These are phyloP conservation scores for Sicus ferrugineus DNA, from an alignment of 2,888 invertebrate genomes.

Conservation along the genomic window DNA sequence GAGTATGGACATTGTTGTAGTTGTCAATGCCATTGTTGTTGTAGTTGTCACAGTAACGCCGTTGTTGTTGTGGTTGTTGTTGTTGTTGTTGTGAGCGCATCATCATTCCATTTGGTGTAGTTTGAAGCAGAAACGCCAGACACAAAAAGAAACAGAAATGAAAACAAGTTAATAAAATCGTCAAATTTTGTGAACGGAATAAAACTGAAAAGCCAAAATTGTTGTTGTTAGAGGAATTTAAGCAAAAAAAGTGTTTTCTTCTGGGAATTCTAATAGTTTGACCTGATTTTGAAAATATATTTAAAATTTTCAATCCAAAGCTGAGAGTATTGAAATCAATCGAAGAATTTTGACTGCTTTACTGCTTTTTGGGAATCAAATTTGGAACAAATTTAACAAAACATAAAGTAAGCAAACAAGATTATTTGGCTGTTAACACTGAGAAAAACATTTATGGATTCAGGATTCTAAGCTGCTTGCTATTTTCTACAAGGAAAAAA, in stretches of 20 bases:
- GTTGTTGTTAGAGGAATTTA: not conserved
- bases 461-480: slow-evolving; percentile 17
- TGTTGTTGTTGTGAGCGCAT: not conserved
- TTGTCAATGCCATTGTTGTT: not conserved
- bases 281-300: not conserved
- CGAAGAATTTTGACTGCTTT: not conserved
- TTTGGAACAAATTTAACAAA: not conserved
- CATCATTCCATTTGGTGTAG: slow-evolving; percentile 30
- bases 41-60: not conserved
- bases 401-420: not conserved
- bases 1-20: not conserved
- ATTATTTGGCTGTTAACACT: not conserved
- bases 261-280: not conserved
- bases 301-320: not conserved
- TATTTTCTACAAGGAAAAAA: slow-evolving; percentile 26
- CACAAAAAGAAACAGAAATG: slow-evolving; percentile 16
- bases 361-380: not conserved
- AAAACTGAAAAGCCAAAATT: slow-evolving; percentile 7
- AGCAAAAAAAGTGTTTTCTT: slow-evolving; percentile 13
- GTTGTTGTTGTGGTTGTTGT: slow-evolving; percentile 17
- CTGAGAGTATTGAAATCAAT: not conserved
- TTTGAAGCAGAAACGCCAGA: slow-evolving; percentile 18
- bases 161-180: slow-evolving; percentile 17
- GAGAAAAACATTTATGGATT: slow-evolving; percentile 11
- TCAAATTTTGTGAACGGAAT: not conserved